Conservation (phyloP, 2,888 invertebrate species). For the Emesis russula region DNA sequence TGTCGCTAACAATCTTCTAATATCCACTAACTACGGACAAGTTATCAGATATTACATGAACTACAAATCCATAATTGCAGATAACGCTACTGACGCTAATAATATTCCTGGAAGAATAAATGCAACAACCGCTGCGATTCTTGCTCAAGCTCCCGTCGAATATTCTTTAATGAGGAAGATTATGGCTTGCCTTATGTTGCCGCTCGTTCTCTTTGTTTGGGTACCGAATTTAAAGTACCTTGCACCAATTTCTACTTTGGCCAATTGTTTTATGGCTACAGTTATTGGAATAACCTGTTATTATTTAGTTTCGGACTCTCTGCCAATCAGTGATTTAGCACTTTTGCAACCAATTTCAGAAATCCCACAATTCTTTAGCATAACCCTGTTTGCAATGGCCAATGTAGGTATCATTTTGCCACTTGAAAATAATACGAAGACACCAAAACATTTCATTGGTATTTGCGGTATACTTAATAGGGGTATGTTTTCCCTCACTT, state of each 20-base stretch:
- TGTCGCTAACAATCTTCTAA: background rate
- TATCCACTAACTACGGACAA: background rate
- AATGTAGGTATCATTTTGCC: constrained; percentile 7
- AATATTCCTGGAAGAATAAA: background rate
- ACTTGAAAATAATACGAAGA: background rate
- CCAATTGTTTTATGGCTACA: background rate
- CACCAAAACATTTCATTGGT: background rate
- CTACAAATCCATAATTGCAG: background rate
- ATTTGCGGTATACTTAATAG: background rate
- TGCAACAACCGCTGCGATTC: background rate
- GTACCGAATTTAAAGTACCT: background rate
- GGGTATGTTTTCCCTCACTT: too few relatives aligned
- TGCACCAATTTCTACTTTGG: background rate
- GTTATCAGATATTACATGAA: background rate
- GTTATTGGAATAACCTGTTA: constrained; percentile 3
- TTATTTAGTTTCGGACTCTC: background rate
- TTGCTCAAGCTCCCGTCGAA: background rate
- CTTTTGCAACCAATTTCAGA: background rate
- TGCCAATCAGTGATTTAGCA: background rate
- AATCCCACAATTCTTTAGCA: background rate
- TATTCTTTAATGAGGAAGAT: background rate
- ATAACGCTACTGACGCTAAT: background rate
- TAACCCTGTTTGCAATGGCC: background rate
- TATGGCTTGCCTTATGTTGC: background rate
- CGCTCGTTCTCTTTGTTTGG: background rate